These are phyloP conservation scores for Xerus rutilus DNA, from an alignment of 2,797 vertebrate genomes.

Conservation along the genomic window DNA sequence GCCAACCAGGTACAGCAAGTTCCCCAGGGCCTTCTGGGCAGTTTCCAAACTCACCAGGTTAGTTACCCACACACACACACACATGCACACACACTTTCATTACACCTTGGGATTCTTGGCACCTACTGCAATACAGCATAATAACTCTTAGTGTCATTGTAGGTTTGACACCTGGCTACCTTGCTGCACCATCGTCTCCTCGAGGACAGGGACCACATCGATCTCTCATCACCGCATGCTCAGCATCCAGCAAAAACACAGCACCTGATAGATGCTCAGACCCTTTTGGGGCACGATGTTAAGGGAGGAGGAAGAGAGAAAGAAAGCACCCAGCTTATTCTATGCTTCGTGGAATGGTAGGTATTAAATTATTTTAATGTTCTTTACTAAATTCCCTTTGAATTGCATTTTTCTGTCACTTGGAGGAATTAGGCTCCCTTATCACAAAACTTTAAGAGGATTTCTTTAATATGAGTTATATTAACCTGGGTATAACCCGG, in stretches of 20 bases:
- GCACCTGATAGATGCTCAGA: background rate
- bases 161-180: background rate
- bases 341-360: background rate
- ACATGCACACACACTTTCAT: background rate
- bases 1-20: background rate
- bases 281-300: background rate
- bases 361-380: conserved; percentile 55
- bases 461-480: conserved; percentile 43
- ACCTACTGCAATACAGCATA: background rate
- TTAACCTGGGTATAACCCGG: conserved; percentile 50
- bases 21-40: background rate
- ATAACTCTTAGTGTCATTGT: background rate
- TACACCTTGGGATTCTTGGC: background rate
- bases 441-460: conserved; percentile 34
- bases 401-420: conserved; percentile 16
- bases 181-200: background rate
- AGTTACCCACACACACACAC: background rate
- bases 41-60: background rate
- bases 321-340: conserved; percentile 14
- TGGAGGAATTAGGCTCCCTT: conserved; percentile 11
- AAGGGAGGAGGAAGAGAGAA: background rate
- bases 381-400: conserved; percentile 54
- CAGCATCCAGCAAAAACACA: background rate
- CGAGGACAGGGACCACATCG: background rate
- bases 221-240: background rate